A percentile compares a stretch with the other conserved stretches of the same genome.
phyloP scores from a whole-genome alignment of 92 coral and sea anemone species.

The Paramuricea clavata region DNA sequence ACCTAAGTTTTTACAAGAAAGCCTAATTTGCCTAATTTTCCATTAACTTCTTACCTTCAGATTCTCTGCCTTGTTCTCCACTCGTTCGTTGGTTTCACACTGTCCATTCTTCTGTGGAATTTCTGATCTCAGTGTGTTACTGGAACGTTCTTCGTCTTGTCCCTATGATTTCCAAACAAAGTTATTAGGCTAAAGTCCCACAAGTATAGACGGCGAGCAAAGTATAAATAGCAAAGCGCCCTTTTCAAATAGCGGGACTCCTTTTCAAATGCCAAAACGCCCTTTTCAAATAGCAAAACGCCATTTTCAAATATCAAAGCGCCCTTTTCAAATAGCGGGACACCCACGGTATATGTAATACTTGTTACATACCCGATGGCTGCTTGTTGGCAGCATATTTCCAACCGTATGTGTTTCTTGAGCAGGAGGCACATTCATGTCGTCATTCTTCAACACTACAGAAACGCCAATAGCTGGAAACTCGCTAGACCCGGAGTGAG shows the following conservation, averaged over 20 bases:
- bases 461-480: slow-evolving; percentile 92
- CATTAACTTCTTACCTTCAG: neutral
- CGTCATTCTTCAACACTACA: slow-evolving; percentile 77
- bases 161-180: neutral
- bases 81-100: neutral
- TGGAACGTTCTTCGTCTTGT: neutral
- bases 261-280: no score
- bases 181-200: no score
- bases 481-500: slow-evolving; percentile 44
- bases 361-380: neutral
- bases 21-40: neutral
- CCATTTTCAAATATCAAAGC: no score
- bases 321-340: no score
- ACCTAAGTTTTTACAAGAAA: neutral
- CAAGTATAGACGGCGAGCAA: no score
- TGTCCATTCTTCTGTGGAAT: neutral
- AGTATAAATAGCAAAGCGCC: no score
- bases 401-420: neutral
- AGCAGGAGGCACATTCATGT: slow-evolving; percentile 53
- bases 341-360: no score
- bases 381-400: neutral
- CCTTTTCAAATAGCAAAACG: no score
- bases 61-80: neutral
- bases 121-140: neutral
- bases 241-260: no score